Base-by-base conservation (phyloP, 1,140 invertebrate species). In the Heliconius hermathena region DNA sequence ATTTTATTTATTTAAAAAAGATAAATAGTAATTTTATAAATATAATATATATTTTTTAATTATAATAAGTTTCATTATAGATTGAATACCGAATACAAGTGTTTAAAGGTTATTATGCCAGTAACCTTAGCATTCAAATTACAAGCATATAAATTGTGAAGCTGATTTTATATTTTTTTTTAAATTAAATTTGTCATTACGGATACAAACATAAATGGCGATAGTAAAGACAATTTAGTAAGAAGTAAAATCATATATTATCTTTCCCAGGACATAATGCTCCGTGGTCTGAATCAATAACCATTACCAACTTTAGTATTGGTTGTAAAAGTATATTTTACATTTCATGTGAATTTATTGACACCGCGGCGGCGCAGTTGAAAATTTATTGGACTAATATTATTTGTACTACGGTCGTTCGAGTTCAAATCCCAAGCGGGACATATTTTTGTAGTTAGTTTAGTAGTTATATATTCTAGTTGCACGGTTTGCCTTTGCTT, bases 301-400 rank as follows among this genome's bases (percentile, higher is more conserved):
- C 60, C 60, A 66, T 66, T 66, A 66, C 60, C 54, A 66, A 66
- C 22, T 66, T 66, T 66, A 66, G 60, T 66, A 66, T 29, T 29
- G 60, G 22, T 66, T 66, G 11, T 29, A 66, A 66, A 16, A 13
- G 26, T 66, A 29, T 29, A 66, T 66, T 66, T 66, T 66, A 29
- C 60, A 13, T 66, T 66, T 66, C 26, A 29, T 66, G 22, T 29
- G 11, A 66, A 26, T 66, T 66, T 66, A 66, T 66, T 29, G 60
- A 66, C 9, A 66, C 60, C 60, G 26, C 11, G 3, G 60, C 13
- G 9, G 60, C 60, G 22, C 60, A 66, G 26, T 66, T 66, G 22
- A 16, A 29, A 29, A 66, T 66, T 46, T 29, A 66, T 66, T 26
- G 60, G 29, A 29, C 22, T 5, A 26, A 9, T 13, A 60, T 22